These are phyloP conservation scores for Ranitomeya variabilis DNA, from an alignment of 2,113 vertebrate genomes.

Conservation along the genomic window DNA sequence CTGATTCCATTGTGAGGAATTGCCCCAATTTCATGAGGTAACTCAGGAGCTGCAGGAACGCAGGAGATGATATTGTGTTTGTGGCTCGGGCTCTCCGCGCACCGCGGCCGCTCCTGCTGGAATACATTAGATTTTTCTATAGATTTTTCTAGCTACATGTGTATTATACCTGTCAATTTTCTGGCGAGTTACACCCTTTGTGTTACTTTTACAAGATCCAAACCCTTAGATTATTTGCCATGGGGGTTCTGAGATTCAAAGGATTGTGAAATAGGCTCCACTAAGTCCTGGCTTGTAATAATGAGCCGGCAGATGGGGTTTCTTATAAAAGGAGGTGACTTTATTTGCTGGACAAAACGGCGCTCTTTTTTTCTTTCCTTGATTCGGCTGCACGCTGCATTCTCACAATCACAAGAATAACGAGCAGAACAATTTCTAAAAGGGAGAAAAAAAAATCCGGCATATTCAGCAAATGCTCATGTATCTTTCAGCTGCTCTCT, in stretches of 20 bases:
- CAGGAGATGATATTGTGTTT: slow-evolving; percentile 8
- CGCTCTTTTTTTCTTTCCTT: not conserved
- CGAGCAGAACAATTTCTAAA: slow-evolving; percentile 49
- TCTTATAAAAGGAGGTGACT: slow-evolving; percentile 24
- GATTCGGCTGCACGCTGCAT: slow-evolving; percentile 13
- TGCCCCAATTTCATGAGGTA: not conserved
- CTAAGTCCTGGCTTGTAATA: slow-evolving; percentile 41
- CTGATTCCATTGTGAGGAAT: not conserved
- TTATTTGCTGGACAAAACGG: slow-evolving; percentile 27
- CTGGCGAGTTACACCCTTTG: slow-evolving; percentile 38
- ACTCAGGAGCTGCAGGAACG: not conserved
- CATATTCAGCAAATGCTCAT: slow-evolving; percentile 45
- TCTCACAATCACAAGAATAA: slow-evolving; percentile 9
- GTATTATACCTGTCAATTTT: slow-evolving; percentile 48
- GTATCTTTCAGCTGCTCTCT: slow-evolving; percentile 46
- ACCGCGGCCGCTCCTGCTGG: not conserved
- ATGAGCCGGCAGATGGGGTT: slow-evolving; percentile 41
- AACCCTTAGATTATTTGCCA: slow-evolving; percentile 50
- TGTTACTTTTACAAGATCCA: slow-evolving; percentile 13
- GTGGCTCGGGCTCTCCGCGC: not conserved
- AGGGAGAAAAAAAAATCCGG: slow-evolving; percentile 44
- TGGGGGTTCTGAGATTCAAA: slow-evolving; percentile 38
- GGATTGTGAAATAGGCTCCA: slow-evolving; percentile 32
- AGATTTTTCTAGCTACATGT: slow-evolving; percentile 6
- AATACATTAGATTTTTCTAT: not conserved